Conservation (phyloP, 2,888 invertebrate species). For the Nemoura dubitans region DNA sequence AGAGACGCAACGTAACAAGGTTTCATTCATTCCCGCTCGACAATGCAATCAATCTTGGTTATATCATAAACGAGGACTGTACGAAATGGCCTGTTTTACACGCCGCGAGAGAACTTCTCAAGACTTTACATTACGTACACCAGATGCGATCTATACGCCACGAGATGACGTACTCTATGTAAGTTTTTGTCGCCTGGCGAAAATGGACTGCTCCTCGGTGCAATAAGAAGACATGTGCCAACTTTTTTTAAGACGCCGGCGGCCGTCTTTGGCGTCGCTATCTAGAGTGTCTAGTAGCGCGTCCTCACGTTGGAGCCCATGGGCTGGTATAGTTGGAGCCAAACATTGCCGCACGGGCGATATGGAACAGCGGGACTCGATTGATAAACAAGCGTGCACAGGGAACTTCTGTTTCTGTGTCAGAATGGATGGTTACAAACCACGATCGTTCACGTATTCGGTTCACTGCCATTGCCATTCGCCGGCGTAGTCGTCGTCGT, state of each 20-base stretch:
- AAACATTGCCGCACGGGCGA: too few species aligned
- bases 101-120: not conserved
- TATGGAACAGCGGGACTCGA: not conserved
- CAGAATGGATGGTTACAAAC: not conserved
- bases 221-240: not conserved
- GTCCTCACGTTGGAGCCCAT: too few species aligned
- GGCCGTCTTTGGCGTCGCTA: not conserved
- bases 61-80: not conserved
- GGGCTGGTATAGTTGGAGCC: too few species aligned
- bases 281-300: too few species aligned
- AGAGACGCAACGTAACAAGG: not conserved
- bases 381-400: not conserved
- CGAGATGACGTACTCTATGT: not conserved
- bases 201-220: not conserved
- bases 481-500: not conserved
- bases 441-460: not conserved
- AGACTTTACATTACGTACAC: not conserved
- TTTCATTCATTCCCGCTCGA: not conserved
- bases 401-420: not conserved
- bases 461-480: not conserved
- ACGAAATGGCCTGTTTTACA: not conserved
- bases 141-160: not conserved
- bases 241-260: not conserved
- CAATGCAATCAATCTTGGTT: not conserved
- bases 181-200: conserved; percentile 4